A percentile compares a stretch with the other conserved stretches of the same genome.
Conservation (phyloP, 2,797 vertebrate genomes). For the Chelonia mydas region DNA sequence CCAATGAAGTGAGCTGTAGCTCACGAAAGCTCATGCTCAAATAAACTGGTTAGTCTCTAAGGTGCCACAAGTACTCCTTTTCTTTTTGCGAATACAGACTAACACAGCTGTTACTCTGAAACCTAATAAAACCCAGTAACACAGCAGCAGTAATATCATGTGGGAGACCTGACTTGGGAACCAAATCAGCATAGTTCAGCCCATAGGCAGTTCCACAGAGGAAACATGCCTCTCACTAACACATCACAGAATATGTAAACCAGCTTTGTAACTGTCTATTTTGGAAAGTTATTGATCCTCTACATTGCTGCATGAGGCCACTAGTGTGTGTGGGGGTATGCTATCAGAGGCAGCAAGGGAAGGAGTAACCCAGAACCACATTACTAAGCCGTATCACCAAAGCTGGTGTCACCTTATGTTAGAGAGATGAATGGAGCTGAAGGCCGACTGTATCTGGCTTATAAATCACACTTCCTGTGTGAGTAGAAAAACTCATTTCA, state of each 20-base stretch:
- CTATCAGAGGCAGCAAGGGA: neutral
- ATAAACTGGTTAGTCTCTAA: too few relatives aligned
- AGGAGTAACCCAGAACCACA: conserved; percentile 19
- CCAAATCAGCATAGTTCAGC: neutral
- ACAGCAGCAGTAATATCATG: neutral
- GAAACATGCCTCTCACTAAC: neutral
- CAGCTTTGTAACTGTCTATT: neutral
- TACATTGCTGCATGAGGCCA: neutral
- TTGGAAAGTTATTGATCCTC: conserved; percentile 22
- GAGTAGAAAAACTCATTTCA: neutral
- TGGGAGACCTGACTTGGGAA: neutral
- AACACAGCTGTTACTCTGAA: too few relatives aligned
- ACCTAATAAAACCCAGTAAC: neutral
- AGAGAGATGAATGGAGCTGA: neutral
- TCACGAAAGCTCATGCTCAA: too few relatives aligned
- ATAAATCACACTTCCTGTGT: conserved; percentile 22
- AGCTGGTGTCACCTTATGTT: neutral
- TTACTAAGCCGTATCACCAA: neutral
- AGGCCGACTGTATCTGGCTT: neutral
- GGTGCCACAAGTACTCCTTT: too few relatives aligned
- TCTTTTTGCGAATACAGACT: too few relatives aligned
- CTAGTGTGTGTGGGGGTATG: neutral
- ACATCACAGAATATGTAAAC: neutral
- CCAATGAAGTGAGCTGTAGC: too few relatives aligned
- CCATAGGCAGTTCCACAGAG: neutral